Evolutionary conservation across 1,140 invertebrate species (phyloP), one percentile per base, ranked within the genome.

Genomic region (Trigoniulus corallinus): DNA sequence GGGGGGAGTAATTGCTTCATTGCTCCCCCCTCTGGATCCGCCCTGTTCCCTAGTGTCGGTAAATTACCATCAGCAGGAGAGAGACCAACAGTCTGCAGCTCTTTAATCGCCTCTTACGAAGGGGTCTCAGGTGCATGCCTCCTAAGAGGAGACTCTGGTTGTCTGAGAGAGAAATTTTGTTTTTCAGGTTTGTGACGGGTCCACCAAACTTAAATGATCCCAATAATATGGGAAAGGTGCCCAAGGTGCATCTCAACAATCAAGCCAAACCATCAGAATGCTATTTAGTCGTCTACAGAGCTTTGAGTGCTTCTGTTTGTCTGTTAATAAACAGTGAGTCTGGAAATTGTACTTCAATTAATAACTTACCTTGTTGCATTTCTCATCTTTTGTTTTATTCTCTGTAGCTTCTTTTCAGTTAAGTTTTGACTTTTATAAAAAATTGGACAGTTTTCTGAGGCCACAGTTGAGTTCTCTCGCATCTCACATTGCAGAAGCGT

Each of bases 271-370:
- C 74, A 29, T 74, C 75, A 46, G 71, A 76, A 48, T 79, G 80
- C 60, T 75, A 82, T 64, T 67, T 89, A 57, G 67, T 88, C 18
- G 78, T 87, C 20, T 92, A 89, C 63, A 74, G 81, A 57, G 78
- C 81, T 4, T 61, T 84, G 10, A 84, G 79, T 70, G 80, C 82
- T 3, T 83, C 82, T 13, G 67, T 89, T 13, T 86, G 83, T 64
- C 70, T 89, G 37, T 54, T 71, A 7, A 54, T 70, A 24, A 62
- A 67, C 51, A 49, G 56, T 52, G 10, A 44, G 42, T 44, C 18
- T 39, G 37, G 12, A 39, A 18, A 12, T 18, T 12, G 18, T 18
- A 21, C 21, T 20, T 7, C 4, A 41, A 78, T 82, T 59, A 65
- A 82, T 48, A 72, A 7, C 22, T 50, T 18, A 49, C 23, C 46